phyloP scores from a whole-genome alignment of 2,888 invertebrate species.

The Catocala nupta region DNA sequence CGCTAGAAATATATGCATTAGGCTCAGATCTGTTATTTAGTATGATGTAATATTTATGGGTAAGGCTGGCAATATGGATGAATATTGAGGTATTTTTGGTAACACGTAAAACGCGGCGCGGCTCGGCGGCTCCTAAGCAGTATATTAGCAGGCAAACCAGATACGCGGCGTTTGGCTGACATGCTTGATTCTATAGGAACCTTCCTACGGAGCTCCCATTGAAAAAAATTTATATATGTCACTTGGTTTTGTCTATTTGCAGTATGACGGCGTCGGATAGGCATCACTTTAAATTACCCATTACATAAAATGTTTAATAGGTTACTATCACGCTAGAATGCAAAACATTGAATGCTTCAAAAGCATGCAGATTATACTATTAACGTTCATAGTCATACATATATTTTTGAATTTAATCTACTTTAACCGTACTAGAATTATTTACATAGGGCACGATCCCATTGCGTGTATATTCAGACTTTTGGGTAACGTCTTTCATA shows the following conservation, averaged over 20 bases:
- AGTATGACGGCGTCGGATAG: no score
- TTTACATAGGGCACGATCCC: slow-evolving; percentile 56
- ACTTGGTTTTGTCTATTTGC: no score
- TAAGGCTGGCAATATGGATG: not conserved
- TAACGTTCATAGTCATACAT: slow-evolving; percentile 40
- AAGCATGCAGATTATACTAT: slow-evolving; percentile 51
- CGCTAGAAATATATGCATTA: slow-evolving; percentile 25
- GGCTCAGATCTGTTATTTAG: slow-evolving; percentile 34
- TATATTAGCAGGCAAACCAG: no score
- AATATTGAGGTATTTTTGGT: not conserved
- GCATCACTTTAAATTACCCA: no score
- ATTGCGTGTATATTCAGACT: slow-evolving; percentile 65
- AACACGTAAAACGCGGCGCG: no score
- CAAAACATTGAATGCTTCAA: slow-evolving; percentile 51
- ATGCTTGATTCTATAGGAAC: no score
- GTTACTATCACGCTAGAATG: not conserved
- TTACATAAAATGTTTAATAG: no score
- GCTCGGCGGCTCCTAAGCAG: no score
- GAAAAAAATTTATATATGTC: no score
- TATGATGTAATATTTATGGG: not conserved
- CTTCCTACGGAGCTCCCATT: no score
- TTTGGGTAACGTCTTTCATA: slow-evolving; percentile 57
- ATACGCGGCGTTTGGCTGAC: no score
- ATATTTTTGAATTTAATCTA: slow-evolving; percentile 45
- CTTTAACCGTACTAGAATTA: slow-evolving; percentile 52